Evolutionary conservation across 2,888 invertebrate genomes (phyloP).

Genomic region (Mylabris sibirica): DNA sequence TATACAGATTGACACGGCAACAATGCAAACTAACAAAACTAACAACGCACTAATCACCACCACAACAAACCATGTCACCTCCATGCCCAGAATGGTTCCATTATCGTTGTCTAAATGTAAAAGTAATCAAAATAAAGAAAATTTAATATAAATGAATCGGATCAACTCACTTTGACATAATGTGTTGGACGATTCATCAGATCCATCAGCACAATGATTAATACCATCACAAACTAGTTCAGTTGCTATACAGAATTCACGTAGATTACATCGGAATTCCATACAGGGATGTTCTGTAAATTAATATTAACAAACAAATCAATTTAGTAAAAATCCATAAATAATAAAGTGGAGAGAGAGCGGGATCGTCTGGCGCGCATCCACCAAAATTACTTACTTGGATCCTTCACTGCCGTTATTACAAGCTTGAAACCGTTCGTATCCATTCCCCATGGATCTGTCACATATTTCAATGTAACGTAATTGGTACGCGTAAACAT

Average conservation of each 20-base stretch:
- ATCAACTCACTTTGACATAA: constrained; percentile 82
- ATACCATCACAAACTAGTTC: constrained; percentile 92
- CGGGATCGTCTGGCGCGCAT: background rate
- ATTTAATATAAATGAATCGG: constrained; percentile 7
- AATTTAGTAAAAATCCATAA: background rate
- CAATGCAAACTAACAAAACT: constrained; percentile 72
- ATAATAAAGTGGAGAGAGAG: background rate
- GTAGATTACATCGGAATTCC: constrained; percentile 86
- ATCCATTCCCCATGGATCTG: constrained; percentile 92
- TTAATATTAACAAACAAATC: background rate
- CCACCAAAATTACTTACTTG: constrained; percentile 73
- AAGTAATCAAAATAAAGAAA: constrained; percentile 9
- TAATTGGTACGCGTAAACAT: constrained; percentile 93
- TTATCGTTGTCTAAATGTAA: constrained; percentile 66
- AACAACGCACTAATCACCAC: constrained; percentile 75
- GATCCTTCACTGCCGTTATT: constrained; percentile 93
- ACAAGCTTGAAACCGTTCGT: constrained; percentile 91
- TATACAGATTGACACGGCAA: constrained; percentile 77
- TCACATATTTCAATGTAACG: constrained; percentile 92
- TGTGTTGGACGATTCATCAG: constrained; percentile 86
- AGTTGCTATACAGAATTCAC: constrained; percentile 91
- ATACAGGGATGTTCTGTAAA: constrained; percentile 85
- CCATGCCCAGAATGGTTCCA: constrained; percentile 74
- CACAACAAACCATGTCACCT: constrained; percentile 79
- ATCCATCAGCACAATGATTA: constrained; percentile 93